Conservation (phyloP, 2,888 invertebrate species). For the Pristionchus maxplancki region DNA sequence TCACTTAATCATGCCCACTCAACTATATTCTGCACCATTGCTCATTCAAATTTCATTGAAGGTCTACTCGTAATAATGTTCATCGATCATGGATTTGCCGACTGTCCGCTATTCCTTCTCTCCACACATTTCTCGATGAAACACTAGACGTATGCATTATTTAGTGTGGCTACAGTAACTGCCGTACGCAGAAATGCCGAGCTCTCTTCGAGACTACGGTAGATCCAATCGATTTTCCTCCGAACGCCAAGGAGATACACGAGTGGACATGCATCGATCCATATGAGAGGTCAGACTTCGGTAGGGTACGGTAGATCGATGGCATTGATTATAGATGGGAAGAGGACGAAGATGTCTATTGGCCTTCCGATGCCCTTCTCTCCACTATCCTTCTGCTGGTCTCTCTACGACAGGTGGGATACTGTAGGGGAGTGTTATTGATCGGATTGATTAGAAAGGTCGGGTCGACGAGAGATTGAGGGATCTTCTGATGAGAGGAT, state of each 20-base stretch:
- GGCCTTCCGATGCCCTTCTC: slow-evolving; percentile 2
- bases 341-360: slow-evolving; percentile 40
- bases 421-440: neutral
- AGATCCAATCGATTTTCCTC: slow-evolving; percentile 9
- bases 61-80: slow-evolving; percentile 15
- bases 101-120: neutral
- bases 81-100: slow-evolving; percentile 43
- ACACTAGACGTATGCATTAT: neutral
- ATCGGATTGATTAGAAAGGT: neutral
- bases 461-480: neutral
- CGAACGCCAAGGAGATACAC: neutral
- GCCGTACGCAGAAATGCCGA: neutral
- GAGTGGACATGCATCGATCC: slow-evolving; percentile 47
- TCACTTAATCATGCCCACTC: neutral
- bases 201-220: neutral
- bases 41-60: neutral
- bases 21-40: neutral
- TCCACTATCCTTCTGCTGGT: neutral
- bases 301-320: neutral
- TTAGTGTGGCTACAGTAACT: neutral
- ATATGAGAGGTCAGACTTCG: slow-evolving; percentile 19
- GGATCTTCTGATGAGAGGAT: neutral
- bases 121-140: neutral
- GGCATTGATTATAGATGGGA: slow-evolving; percentile 44
- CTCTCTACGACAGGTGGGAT: slow-evolving; percentile 24